Conservation (phyloP, 2,888 invertebrate genomes). For the Cabera pusaria region DNA sequence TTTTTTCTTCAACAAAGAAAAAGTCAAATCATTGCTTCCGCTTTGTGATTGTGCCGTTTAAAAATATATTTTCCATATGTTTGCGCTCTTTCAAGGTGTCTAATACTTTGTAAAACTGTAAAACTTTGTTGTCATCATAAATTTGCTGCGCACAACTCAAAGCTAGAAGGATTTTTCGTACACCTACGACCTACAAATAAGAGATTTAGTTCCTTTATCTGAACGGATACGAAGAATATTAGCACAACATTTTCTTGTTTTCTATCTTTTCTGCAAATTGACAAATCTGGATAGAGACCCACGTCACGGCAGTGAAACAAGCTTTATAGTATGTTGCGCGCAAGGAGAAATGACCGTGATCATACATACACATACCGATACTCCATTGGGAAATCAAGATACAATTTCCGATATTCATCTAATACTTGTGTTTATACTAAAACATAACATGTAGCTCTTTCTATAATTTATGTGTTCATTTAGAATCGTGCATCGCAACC, state of each 20-base stretch:
- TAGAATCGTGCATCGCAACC: conserved; percentile 2
- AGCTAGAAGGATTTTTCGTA: no score
- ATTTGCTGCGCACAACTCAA: conserved; percentile 40
- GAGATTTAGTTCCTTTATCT: no score
- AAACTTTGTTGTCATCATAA: no score
- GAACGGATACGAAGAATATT: no score
- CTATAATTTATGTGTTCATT: conserved; percentile 20
- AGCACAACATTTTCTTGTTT: conserved; percentile 59
- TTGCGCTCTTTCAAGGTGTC: no score
- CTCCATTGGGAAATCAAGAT: conserved; percentile 67
- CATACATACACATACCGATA: conserved; percentile 46
- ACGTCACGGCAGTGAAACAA: conserved; percentile 53
- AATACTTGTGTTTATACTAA: conserved; percentile 39
- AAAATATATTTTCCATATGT: conserved; percentile 35
- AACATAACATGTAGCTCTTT: conserved; percentile 24
- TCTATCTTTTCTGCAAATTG: conserved; percentile 48
- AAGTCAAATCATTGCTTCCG: conserved; percentile 41
- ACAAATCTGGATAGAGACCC: conserved; percentile 47
- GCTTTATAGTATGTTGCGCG: conserved; percentile 44
- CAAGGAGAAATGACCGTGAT: conserved; percentile 59
- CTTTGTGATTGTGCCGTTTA: conserved; percentile 34
- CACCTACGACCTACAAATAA: no score
- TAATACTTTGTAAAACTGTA: no score
- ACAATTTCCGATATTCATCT: conserved; percentile 58
- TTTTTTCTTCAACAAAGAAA: conserved; percentile 43